phyloP scores from a whole-genome alignment of 64 coral and sea anemone species.

The Dendronephthya gigantea region DNA sequence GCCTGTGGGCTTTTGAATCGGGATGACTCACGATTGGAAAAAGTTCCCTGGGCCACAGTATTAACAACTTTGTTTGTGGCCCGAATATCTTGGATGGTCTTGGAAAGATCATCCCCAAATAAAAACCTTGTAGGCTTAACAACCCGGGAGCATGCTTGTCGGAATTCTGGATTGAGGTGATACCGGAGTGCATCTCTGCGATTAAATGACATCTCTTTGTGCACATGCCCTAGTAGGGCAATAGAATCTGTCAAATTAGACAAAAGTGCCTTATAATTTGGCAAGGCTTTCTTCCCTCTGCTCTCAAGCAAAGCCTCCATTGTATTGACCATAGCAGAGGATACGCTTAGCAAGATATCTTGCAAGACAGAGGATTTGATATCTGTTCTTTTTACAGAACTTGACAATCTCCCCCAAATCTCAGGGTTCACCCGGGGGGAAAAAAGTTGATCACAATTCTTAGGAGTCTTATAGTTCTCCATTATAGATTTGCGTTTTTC shows the following conservation, averaged over 20 bases:
- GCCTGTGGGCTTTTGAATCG: background rate
- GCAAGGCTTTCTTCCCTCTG: background rate
- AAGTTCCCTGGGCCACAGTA: background rate
- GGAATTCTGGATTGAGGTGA: background rate
- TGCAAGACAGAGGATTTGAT: background rate
- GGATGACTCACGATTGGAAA: background rate
- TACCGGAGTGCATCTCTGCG: background rate
- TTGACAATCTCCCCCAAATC: background rate
- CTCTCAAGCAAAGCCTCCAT: constrained; percentile 4
- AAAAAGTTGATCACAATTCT: background rate
- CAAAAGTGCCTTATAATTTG: background rate
- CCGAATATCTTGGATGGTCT: background rate
- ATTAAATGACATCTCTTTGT: background rate
- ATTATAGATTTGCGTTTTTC: no score
- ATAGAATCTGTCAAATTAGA: background rate
- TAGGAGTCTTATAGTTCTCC: no score
- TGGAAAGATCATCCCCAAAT: no score
- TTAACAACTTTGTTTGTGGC: background rate
- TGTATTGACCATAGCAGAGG: background rate
- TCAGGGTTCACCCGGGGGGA: background rate
- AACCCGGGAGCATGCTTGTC: background rate
- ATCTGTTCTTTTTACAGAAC: background rate
- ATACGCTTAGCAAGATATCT: background rate
- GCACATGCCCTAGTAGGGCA: background rate
- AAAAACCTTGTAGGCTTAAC: no score